Conservation (phyloP, 2,888 invertebrate species). For the Micropterix aruncella region DNA sequence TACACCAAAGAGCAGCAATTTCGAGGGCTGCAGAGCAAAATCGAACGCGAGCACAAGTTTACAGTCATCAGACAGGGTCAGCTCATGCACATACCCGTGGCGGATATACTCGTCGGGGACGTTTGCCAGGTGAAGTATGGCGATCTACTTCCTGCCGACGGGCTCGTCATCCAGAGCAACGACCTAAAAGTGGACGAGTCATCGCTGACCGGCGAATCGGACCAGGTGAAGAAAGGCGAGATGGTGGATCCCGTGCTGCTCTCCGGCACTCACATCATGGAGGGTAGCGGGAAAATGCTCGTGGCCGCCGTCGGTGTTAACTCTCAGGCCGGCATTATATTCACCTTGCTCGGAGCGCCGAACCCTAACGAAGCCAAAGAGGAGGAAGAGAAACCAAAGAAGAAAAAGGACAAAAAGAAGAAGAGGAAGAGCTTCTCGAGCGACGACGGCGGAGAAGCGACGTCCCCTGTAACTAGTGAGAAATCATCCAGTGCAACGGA, state of each 20-base stretch:
- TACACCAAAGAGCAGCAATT: constrained; percentile 54
- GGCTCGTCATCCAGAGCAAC: constrained; percentile 47
- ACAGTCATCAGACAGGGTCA: constrained; percentile 42
- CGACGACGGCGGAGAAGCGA: constrained; percentile 36
- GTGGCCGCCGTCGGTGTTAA: constrained; percentile 51
- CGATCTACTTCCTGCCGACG: constrained; percentile 51
- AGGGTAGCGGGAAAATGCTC: constrained; percentile 50
- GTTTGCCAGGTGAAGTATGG: constrained; percentile 44
- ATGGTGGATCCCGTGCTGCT: constrained; percentile 36
- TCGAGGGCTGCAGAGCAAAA: constrained; percentile 42
- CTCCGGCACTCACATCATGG: constrained; percentile 52
- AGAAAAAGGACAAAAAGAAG: constrained; percentile 18
- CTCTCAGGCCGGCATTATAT: constrained; percentile 54
- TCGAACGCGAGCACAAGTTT: constrained; percentile 49
- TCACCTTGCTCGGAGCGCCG: constrained; percentile 43
- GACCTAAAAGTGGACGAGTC: constrained; percentile 54
- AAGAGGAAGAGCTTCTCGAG: constrained; percentile 11
- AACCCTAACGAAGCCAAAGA: constrained; percentile 15
- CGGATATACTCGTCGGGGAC: constrained; percentile 34
- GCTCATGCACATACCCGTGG: constrained; percentile 22
- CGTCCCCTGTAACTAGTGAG: constrained; percentile 35
- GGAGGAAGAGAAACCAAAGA: constrained; percentile 18
- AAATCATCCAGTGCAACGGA: constrained; percentile 20
- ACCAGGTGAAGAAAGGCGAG: constrained; percentile 49
- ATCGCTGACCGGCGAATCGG: constrained; percentile 53